Base-by-base conservation (phyloP, 2,113 vertebrate genomes). In the Brachypteracias leptosomus region DNA sequence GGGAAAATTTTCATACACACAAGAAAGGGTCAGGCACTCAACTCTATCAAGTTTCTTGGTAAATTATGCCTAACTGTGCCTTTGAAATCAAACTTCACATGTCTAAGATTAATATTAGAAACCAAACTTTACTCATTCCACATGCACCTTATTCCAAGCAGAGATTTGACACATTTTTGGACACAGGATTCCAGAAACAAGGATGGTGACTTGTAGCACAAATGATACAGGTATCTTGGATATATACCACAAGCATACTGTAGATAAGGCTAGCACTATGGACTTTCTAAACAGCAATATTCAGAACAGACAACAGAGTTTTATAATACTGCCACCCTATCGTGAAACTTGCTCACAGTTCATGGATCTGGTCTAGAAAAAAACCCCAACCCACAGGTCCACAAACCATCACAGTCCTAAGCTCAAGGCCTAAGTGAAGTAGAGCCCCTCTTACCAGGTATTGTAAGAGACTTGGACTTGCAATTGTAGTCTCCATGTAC, bases 401-500 rank as follows among this genome's bases (percentile, higher is more conserved):
- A 62, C 15, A 63, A 86, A 66, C 2, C 47, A 36, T 10, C n/a
- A 57, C 31, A 72, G 40, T 49, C 16, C 54, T 54, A 21, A 92
- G 10, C n/a, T 35, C n/a, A 65, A 92, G 58, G 51, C 19, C 44
- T 16, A 47, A 42, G 42, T 4, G 16, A 89, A 52, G 3, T 3
- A 49, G 65, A 49, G 8, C 21, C 8, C 16, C 31, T 81, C 97
- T 97, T 97, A 98, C 98, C 97, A 71, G 98, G 98, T 58, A 98
- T 71, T 2, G 40, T 79, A 63, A 97, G 11, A 49, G 29, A 71
- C 0, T 1, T 51, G 36, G 97, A 97, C 71, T 93, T 95, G 96
- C 96, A 95, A 35, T 98, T 98, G 36, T 94, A 90, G 93, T 98
- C 98, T 75, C 98, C 97, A 6, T 84, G 26, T 5, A 97, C 75